A percentile compares a stretch with the other conserved stretches of the same genome.
These are phyloP conservation scores for Lepilemur ruficaudatus DNA, from an alignment of 2,797 vertebrate species.

Conservation along the genomic window DNA sequence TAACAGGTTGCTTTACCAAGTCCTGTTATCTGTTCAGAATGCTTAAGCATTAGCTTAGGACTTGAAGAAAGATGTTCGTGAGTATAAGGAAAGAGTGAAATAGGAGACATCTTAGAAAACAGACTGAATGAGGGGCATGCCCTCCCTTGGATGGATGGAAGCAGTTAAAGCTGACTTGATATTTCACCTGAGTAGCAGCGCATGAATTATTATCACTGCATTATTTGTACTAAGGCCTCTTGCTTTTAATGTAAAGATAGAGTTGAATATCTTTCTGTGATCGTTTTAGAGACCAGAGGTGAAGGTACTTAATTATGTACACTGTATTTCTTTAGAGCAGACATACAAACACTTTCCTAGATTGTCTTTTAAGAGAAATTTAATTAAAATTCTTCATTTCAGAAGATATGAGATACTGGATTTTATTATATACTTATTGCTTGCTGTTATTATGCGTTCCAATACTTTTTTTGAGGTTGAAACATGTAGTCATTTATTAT, in stretches of 20 bases:
- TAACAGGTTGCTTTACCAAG: background rate
- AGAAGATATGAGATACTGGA: background rate
- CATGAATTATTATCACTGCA: background rate
- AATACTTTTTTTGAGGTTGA: background rate
- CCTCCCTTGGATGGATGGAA: background rate
- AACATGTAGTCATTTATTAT: background rate
- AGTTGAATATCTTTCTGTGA: background rate
- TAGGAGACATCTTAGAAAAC: background rate
- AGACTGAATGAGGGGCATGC: background rate
- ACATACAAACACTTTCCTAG: background rate
- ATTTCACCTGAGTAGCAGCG: background rate
- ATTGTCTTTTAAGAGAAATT: slow-evolving; percentile 32
- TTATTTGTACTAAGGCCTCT: background rate
- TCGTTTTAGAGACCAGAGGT: background rate
- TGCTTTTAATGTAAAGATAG: background rate
- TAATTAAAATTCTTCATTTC: background rate
- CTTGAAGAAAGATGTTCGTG: background rate
- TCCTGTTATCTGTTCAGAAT: background rate
- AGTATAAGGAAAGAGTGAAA: background rate
- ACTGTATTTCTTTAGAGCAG: background rate
- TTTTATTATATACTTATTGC: slow-evolving; percentile 11
- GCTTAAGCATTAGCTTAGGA: background rate
- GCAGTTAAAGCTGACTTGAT: background rate
- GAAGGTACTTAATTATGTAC: background rate
- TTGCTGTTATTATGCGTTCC: background rate